Evolutionary conservation across 2,113 vertebrate species (phyloP).

Genomic region (Myiozetetes cayanensis): DNA sequence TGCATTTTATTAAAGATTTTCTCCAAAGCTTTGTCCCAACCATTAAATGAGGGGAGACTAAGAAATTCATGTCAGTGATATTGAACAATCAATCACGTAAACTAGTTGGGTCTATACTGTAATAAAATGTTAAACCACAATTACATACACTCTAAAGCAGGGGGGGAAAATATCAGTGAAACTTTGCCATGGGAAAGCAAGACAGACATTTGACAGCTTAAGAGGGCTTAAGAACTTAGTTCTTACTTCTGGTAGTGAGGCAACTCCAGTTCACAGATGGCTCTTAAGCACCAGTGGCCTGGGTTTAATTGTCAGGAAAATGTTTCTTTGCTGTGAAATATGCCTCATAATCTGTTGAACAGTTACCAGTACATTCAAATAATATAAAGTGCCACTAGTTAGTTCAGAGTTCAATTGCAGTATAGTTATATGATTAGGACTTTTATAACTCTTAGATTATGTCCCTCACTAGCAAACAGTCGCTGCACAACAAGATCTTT

Average conservation of each 20-base stretch:
- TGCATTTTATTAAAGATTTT: neutral
- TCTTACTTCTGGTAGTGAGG: neutral
- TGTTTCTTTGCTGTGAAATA: neutral
- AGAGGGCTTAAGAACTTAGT: neutral
- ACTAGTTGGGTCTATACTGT: neutral
- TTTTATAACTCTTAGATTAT: neutral
- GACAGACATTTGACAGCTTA: neutral
- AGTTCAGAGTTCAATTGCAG: neutral
- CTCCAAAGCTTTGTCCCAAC: neutral
- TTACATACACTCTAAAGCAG: neutral
- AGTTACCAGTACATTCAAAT: neutral
- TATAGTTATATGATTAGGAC: neutral
- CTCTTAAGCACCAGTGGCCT: neutral
- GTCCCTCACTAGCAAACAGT: neutral
- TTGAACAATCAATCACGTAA: neutral
- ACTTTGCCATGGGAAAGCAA: neutral
- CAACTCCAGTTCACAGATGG: neutral
- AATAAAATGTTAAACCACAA: neutral
- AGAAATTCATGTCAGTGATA: neutral
- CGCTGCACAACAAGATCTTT: neutral
- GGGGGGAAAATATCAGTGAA: neutral
- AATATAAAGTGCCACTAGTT: neutral
- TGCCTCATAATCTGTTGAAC: neutral
- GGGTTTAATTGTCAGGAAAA: neutral
- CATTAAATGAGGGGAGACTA: neutral